Base-by-base conservation (phyloP, 2,113 vertebrate species). In the Ia io region DNA sequence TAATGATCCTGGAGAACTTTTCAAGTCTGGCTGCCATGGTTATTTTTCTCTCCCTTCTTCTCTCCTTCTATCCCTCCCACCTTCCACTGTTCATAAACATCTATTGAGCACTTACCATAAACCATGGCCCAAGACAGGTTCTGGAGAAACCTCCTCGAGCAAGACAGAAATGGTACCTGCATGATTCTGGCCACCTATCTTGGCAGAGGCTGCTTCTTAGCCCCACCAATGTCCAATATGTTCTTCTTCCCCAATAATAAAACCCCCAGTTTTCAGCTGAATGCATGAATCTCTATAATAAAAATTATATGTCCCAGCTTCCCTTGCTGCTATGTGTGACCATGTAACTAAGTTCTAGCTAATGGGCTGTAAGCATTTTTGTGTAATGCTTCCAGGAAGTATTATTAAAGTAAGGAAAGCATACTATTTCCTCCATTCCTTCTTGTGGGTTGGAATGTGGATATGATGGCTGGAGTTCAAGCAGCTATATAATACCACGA, bases 381-480 rank as follows among this genome's bases (percentile, higher is more conserved):
- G 56, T 44, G 42, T 96, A 76, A 88, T 23, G 6, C 49, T 79
- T 86, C 63, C 30, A 61, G 63, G 22, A 79, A 85, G 35, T 88
- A 61, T 86, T 42, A 85, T 32, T 32, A 49, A 91, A 82, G 11
- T 6, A 2, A 94, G 40, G 47, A 51, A 74, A 84, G 56, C 51
- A 14, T 23, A 80, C 2, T 17, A 65, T 87, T 91, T 93, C 37
- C 9, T 89, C 12, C 28, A n/a, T 88, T 95, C 25, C 10, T 88
- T 87, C 49, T 42, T 84, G 51, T 67, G 30, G 6, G 70, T 70
- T 96, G 65, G 23, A 65, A 80, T 87, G 17, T 47, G 51, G 47
- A 32, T 40, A 25, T 53, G 61, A 94, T 84, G 70, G 59, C 85
- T 95, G 79, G 91, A 91, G 44, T 63, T 94, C 59, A 90, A 83